Evolutionary conservation across 2,113 vertebrate genomes (phyloP), one percentile per base, ranked within the genome.

Genomic region (Calyptommatus sinebrachiatus): DNA sequence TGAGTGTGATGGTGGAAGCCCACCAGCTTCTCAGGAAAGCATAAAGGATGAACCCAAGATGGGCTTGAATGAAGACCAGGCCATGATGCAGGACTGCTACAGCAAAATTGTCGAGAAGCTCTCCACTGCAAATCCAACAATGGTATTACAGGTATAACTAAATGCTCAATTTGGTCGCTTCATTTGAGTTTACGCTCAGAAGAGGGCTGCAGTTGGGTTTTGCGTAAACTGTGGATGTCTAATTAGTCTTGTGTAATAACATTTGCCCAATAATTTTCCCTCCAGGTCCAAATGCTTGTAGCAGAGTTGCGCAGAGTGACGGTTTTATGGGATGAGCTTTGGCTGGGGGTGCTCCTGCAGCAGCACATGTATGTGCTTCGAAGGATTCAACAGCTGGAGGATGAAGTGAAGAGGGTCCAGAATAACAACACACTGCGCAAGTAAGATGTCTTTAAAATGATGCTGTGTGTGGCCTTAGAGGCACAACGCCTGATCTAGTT

Each of bases 51-150:
- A 98, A 77, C 92, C 95, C 16, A 94, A 95, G 76, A 92, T 94
- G 88, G 96, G 96, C 69, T 96, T 97, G 76, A 98, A 97, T 87
- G 97, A 99, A 87, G 98, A 99, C 90, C 98, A 99, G 90, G 98
- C 97, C 69, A 99, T 99, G 98, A 99, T 99, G 98, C 98, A 99
- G 87, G 98, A 99, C 87, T 99, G 98, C 90, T 99, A 99, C 91
- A 99, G 97, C 95, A 99, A 99, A 94, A 99, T 99, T 1, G 98
- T 99, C 48, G 98, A 99, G 84, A 99, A 98, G 65, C 92, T 99
- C 31, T 99, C 97, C 5, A 88, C 96, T 77, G 97, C 97, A 79
- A 99, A 97, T 87, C 98, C 98, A 7, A 99, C 97, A 22, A 99
- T 99, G 98, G 98, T 99, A 68, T 93, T 98, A 48, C 98, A 99